Percentiles rank a stretch among this genome's conserved stretches.
Conservation (phyloP, 2,888 invertebrate genomes). For the Nycteola revayana region DNA sequence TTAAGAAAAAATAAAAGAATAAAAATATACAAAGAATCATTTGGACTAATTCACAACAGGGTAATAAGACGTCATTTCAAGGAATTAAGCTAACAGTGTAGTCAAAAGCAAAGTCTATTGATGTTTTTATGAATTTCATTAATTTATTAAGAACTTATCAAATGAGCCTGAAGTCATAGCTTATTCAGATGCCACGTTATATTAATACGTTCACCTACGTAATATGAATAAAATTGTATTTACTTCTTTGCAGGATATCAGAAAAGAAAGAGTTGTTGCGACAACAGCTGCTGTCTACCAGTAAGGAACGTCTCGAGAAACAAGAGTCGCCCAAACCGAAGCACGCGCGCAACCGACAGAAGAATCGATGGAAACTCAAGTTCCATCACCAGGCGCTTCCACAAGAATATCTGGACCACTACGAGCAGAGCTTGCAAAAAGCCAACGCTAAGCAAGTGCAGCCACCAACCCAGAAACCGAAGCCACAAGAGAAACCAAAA, state of each 20-base stretch:
- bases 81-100: too few relatives aligned
- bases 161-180: too few relatives aligned
- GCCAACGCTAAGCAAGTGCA: constrained; percentile 56
- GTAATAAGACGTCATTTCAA: too few relatives aligned
- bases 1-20: too few relatives aligned
- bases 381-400: constrained; percentile 91
- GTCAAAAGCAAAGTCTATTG: too few relatives aligned
- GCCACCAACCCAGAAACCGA: constrained; percentile 37
- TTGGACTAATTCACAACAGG: too few relatives aligned
- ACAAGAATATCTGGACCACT: constrained; percentile 89
- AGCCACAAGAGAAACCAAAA: constrained; percentile 59
- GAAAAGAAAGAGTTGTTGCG: constrained; percentile 74
- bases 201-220: too few relatives aligned
- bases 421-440: constrained; percentile 86
- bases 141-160: too few relatives aligned
- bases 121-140: too few relatives aligned
- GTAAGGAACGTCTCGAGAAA: constrained; percentile 63
- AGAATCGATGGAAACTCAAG: constrained; percentile 88
- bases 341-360: constrained; percentile 76
- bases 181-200: too few relatives aligned
- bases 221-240: too few relatives aligned
- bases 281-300: constrained; percentile 67
- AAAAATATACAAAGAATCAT: too few relatives aligned
- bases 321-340: constrained; percentile 58
- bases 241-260: constrained; percentile 56